phyloP scores from a whole-genome alignment of 2,888 invertebrate species.

The Lacanobia wlatinum region DNA sequence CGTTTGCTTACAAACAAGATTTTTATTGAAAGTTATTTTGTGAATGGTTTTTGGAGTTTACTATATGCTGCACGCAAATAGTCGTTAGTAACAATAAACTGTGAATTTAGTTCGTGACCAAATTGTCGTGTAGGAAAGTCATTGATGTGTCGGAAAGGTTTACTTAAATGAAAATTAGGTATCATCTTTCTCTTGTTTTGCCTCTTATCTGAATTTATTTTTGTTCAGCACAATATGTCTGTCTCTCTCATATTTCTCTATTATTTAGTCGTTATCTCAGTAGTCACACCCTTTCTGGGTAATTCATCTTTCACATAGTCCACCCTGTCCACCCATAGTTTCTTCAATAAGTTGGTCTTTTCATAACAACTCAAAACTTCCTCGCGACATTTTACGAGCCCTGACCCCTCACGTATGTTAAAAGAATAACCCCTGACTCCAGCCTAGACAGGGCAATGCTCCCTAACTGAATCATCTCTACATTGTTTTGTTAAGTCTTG shows the following conservation, averaged over 20 bases:
- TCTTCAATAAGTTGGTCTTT: too few relatives aligned
- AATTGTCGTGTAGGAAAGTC: neutral
- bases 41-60: neutral
- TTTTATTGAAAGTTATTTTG: slow-evolving; percentile 1
- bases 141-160: neutral
- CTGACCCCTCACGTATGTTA: neutral
- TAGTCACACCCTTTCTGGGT: neutral
- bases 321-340: too few relatives aligned
- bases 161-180: neutral
- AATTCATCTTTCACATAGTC: neutral
- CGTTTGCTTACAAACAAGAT: slow-evolving; percentile 15
- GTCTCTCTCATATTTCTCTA: neutral
- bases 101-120: neutral
- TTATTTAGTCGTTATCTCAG: neutral
- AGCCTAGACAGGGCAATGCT: slow-evolving; percentile 29
- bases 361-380: neutral
- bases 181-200: neutral
- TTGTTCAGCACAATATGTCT: neutral
- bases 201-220: neutral
- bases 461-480: slow-evolving; percentile 8
- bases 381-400: neutral
- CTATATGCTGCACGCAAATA: slow-evolving; percentile 2
- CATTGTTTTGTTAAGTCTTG: slow-evolving; percentile 29
- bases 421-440: neutral
- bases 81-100: neutral